Evolutionary conservation across 2,888 invertebrate genomes (phyloP).

Genomic region (Pristionchus japonicus): DNA sequence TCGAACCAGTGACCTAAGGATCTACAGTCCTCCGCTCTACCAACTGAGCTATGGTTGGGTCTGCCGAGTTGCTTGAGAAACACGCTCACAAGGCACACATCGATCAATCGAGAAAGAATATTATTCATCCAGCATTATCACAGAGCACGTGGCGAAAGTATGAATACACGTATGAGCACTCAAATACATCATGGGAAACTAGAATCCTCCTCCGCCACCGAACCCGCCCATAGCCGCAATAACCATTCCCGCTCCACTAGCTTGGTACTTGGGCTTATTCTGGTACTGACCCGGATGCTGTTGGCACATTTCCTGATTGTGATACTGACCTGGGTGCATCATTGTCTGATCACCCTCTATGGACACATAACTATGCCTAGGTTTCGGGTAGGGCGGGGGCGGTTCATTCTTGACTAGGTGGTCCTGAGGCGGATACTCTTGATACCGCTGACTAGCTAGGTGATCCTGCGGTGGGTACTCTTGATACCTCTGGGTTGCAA

Average conservation of each 20-base stretch:
- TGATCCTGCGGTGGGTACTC: neutral
- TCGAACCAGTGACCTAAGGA: slow-evolving; percentile 46
- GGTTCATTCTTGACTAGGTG: neutral
- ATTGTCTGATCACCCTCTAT: neutral
- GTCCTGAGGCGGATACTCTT: neutral
- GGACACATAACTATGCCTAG: neutral
- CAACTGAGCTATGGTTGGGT: slow-evolving; percentile 51
- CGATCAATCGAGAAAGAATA: no score
- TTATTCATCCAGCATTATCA: no score
- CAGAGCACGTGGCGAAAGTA: no score
- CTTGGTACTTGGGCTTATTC: neutral
- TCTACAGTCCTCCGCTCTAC: slow-evolving; percentile 53
- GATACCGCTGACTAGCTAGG: neutral
- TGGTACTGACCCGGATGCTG: neutral
- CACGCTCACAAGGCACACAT: no score
- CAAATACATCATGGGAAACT: no score
- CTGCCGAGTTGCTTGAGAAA: no score
- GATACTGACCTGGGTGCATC: neutral
- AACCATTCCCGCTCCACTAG: neutral
- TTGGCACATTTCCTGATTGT: no score
- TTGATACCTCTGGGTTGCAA: neutral
- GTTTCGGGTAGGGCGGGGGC: neutral
- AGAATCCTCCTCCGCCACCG: no score
- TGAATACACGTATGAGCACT: no score
- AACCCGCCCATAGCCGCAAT: neutral